Base-by-base conservation (phyloP, 2,888 invertebrate species). In the Perithous albicinctus region DNA sequence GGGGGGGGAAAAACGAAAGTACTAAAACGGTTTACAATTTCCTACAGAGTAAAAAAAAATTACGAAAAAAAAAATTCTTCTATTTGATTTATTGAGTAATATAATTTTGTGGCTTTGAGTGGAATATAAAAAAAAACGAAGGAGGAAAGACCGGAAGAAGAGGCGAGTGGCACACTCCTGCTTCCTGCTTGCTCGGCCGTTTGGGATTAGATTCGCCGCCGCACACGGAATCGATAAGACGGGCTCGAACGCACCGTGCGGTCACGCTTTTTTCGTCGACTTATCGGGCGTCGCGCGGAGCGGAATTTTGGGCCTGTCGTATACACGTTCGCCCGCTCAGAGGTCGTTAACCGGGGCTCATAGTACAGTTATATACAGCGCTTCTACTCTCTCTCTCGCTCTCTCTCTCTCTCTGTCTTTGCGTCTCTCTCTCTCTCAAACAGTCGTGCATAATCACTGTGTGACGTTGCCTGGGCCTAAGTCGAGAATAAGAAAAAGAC, bases 321-420 rank as follows among this genome's bases (percentile, higher is more conserved):
- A 35, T 59, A 8, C 73, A 35, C 59, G 46, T 64, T 72, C 51
- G 41, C 69, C 56, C 61, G 73, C 29, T 32, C 8, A 46, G 73
- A 63, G 84, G 83, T 84, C 84, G 77, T 84, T 83, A 83, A 84
- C 80, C 83, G 74, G 54, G 18, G 61, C 35, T 18, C 54, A 7
- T 56, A 32, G 41, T 74, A 79, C 83, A 74, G 80, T 77, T 80
- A 74, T 77, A 70, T 48, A 18, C 56, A 15, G 15, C 18, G 35
- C 18, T 15, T n/a, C 32, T n/a, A 15, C 1, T 59, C 59, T 59
- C 56, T 32, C 43, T 51, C 54, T 35, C 15, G 15, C 32, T 32
- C 12, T 54, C 67, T 69, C 23, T 23, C 51, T 64, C 15, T 10
- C 38, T 12, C 20, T 29, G 20, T 20, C 20, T 10, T 5, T 12